A percentile compares a stretch with the other conserved stretches of the same genome.
These are phyloP conservation scores for Syrmaticus mikado DNA, from an alignment of 2,113 vertebrate species.

Conservation along the genomic window DNA sequence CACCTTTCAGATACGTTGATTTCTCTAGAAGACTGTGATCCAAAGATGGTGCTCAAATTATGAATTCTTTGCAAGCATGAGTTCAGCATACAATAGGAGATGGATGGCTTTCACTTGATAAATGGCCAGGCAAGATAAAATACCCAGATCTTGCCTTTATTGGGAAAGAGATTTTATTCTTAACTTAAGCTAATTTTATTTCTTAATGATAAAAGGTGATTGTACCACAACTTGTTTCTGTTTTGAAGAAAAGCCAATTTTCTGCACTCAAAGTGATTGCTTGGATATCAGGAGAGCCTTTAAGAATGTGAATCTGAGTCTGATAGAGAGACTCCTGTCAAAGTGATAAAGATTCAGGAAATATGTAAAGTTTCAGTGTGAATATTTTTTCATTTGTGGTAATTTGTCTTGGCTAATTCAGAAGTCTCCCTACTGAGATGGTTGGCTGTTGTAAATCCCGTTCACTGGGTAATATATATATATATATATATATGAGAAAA, in stretches of 20 bases:
- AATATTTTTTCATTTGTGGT: not conserved
- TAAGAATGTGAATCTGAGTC: not conserved
- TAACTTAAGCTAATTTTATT: not conserved
- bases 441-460: slow-evolving; percentile 9
- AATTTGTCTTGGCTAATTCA: slow-evolving; percentile 26
- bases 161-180: not conserved
- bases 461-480: not conserved
- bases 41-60: accelerated
- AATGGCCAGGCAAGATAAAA: not conserved
- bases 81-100: not conserved
- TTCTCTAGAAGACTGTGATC: not conserved
- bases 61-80: not conserved
- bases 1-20: accelerated
- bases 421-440: not conserved
- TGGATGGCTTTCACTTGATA: not conserved
- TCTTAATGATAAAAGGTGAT: not conserved
- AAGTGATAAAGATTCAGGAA: not conserved
- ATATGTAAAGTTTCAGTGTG: not conserved
- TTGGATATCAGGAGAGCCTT: not conserved
- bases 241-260: not conserved
- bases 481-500: slow-evolving; percentile 7
- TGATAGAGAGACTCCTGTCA: not conserved
- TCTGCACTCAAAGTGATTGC: not conserved
- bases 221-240: not conserved
- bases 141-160: not conserved